phyloP scores from a whole-genome alignment of 2,113 vertebrate genomes.

The Thymallus thymallus region DNA sequence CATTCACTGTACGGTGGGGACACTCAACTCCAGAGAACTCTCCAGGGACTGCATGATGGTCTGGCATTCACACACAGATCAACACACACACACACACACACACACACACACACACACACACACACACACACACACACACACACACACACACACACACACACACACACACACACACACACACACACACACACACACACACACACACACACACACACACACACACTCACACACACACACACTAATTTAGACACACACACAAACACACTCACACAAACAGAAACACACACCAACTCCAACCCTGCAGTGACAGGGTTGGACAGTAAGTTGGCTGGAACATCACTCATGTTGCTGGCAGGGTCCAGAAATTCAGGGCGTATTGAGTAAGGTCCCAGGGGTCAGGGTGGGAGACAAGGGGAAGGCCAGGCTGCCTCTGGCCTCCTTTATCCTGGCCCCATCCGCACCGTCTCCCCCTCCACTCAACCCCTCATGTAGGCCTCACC shows the following conservation, averaged over 20 bases:
- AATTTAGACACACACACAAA: neutral
- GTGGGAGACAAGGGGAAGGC: slow-evolving; percentile 15
- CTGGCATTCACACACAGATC: neutral
- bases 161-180: slow-evolving; percentile 5
- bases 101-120: neutral
- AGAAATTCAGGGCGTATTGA: neutral
- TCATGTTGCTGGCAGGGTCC: slow-evolving; percentile 13
- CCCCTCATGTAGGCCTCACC: slow-evolving; percentile 8
- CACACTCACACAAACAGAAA: slow-evolving; percentile 8
- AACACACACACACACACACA: neutral
- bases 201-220: neutral
- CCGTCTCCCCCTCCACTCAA: neutral
- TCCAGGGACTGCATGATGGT: neutral
- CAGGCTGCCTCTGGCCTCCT: neutral
- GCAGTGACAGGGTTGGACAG: slow-evolving; percentile 13
- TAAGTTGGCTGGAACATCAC: slow-evolving; percentile 10
- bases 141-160: neutral
- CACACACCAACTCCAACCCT: slow-evolving; percentile 13
- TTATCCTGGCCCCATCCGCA: slow-evolving; percentile 9
- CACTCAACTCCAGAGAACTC: neutral
- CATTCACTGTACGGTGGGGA: neutral
- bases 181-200: slow-evolving; percentile 8
- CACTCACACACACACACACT: too few species aligned
- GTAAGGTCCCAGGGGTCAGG: neutral
- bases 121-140: slow-evolving; percentile 5